Evolutionary conservation across 2,113 vertebrate species (phyloP).

Genomic region (Siniperca knerii): DNA sequence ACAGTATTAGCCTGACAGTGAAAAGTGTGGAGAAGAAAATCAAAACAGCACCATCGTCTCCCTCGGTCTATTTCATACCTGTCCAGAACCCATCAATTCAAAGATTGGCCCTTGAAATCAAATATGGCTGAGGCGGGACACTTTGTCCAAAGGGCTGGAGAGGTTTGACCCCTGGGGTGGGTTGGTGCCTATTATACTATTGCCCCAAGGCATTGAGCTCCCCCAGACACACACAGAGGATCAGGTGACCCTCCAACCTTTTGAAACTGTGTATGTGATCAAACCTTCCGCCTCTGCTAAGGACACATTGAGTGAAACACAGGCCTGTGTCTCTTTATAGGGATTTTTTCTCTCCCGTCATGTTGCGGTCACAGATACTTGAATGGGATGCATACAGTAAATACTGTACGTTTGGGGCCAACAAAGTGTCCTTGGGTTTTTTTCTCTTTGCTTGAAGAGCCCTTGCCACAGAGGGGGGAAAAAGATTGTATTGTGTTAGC

Average conservation of each 20-base stretch:
- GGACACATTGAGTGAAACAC: constrained; percentile 29
- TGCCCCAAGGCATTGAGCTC: constrained; percentile 39
- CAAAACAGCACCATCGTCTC: constrained; percentile 6
- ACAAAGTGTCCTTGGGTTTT: constrained; percentile 21
- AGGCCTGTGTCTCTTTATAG: constrained; percentile 33
- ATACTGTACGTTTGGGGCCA: constrained; percentile 10
- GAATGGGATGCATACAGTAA: constrained; percentile 18
- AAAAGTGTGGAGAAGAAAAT: constrained; percentile 7
- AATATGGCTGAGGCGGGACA: constrained; percentile 63
- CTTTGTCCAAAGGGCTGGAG: constrained; percentile 37
- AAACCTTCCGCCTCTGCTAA: constrained; percentile 64
- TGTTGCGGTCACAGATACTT: constrained; percentile 27
- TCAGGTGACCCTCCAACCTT: constrained; percentile 77
- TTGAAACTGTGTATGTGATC: constrained; percentile 76
- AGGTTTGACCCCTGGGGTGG: constrained; percentile 49
- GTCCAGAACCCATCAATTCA: constrained; percentile 40
- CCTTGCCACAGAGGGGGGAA: neutral
- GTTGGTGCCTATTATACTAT: constrained; percentile 62
- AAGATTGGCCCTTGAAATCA: constrained; percentile 68
- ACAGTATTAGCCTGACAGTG: neutral
- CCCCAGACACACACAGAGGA: constrained; percentile 57
- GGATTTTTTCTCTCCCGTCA: neutral
- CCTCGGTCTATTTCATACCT: constrained; percentile 14
- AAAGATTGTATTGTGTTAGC: neutral
- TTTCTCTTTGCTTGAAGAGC: neutral